Base-by-base conservation (phyloP, 2,113 vertebrate species). In the Psilopsiagon aymara region DNA sequence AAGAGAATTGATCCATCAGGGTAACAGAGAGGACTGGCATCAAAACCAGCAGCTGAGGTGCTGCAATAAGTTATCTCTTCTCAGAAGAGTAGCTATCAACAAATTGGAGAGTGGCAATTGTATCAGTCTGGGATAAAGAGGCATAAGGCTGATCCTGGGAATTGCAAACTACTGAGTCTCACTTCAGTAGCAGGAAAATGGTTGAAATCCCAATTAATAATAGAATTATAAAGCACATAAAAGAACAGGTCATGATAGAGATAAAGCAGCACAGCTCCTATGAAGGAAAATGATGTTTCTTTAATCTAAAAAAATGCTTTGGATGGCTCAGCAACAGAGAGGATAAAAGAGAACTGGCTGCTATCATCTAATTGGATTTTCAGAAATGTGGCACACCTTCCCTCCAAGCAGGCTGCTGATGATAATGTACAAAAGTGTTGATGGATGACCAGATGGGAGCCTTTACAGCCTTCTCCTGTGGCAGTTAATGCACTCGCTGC, bases 331-430 rank as follows among this genome's bases (percentile, higher is more conserved):
- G 93, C 93, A 95, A 95, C 93, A 90, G 91, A 87, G 82, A 85
- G 93, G 90, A 96, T 97, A 91, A 97, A 97, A 96, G 94, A 96
- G 94, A 95, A 95, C 95, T 95, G 95, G 82, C 95, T 97, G 92
- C 96, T 96, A 90, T 97, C 93, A 94, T 96, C 96, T 97, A 96
- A 95, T 95, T 96, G 96, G 95, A 97, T 97, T 96, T 95, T 96
- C 95, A 96, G 94, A 94, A 95, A 95, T 90, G 95, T 94, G 96
- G 95, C 94, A 96, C 96, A 97, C 96, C 96, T 97, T 96, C 93
- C 90, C 93, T 96, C 93, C 96, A 93, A 96, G 96, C 95, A 97
- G 88, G 90, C 94, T 97, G 95, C 94, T 87, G 95, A 96, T 94
- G 94, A 96, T 94, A 95, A 97, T 93, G 95, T 94, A 96, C 90